Evolutionary conservation across 2,888 invertebrate genomes (phyloP), one percentile per base, ranked within the genome.

Genomic region (Agonum fuliginosum): DNA sequence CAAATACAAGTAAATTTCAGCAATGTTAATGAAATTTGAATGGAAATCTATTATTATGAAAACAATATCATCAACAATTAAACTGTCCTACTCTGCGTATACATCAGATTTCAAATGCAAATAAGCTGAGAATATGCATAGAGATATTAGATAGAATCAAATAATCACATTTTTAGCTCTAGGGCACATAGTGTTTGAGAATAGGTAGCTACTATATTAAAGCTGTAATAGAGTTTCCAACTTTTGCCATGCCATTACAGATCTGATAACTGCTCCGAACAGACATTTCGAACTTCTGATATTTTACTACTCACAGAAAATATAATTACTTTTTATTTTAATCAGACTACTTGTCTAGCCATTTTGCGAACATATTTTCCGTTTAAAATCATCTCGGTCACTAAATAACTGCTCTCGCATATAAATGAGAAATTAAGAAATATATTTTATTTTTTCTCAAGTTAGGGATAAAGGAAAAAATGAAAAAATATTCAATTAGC

Each of bases 131-230:
- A 54, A 54, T 54, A 54, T 54, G 54, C 54, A 54, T 54, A 24
- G 46, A 12, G 30, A 46, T 24, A 43, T 69, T 34, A 43, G 69
- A 69, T 69, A 46, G 20, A 67, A 65, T 65, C 65, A 65, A 65
- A 67, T 67, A 67, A 67, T 67, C 67, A 67, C 67, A 67, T 67
- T 67, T 67, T 67, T 69, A 69, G 69, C 69, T 20, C 14, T n/a
- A 19, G 14, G 69, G 46, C 46, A 43, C 27, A n/a, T 69, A 37
- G 14, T 69, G 46, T 69, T 69, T 43, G 43, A 46, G 24, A 43
- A 41, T 22, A 67, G 54, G 46, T 46, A 46, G 30, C 58, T 30
- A 14, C 58, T 69, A 69, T 41, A 41, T 69, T 69, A 27, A 69
- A 46, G 46, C 24, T 22, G 34, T 69, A 69, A 69, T 69, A 27